Base-by-base conservation (phyloP, 1,140 invertebrate species). In the Drosophila elegans region DNA sequence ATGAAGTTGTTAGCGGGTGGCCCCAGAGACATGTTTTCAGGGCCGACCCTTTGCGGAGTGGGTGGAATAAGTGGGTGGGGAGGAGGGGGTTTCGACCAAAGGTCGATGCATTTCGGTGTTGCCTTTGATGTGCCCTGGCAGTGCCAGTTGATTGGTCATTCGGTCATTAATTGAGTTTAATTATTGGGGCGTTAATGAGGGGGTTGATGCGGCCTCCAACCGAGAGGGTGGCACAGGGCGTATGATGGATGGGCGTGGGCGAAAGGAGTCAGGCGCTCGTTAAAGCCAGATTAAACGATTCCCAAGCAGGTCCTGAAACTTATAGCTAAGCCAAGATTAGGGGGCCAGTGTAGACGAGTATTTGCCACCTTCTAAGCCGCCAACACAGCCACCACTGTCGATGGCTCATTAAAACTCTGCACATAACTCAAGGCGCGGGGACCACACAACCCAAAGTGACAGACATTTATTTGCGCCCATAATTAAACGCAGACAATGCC, bases 381-480 rank as follows among this genome's bases (percentile, higher is more conserved):
- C 49, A 44, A 38, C 45, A 38, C 42, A 56, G 44, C 49, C 45
- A 59, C 36, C 62, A 59, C 62, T 71, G 71, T 71, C 76, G 74
- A 84, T 84, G 71, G 76, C 82, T 88, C 82, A 75, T 78, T 82
- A 82, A 86, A 85, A 72, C 68, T 71, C 78, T 13, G 53, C 56
- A 67, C 74, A 77, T 77, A 54, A 68, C 64, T 69, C 74, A 69
- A 34, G 56, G 13, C 21, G 39, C n/a, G 36, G 10, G 39, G 48
- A 84, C 76, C 76, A 74, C 59, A 79, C 54, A 74, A 74, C 72
- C 60, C 73, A 55, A 68, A 79, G 67, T 78, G 67, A 71, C 62
- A 78, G 85, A 80, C 86, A 90, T 88, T 90, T 90, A 91, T 90
- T 91, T 88, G 74, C 64, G 59, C 46, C 88, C 79, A 91, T 90